Evolutionary conservation across 2,113 vertebrate species (phyloP), one percentile per base, ranked within the genome.

Genomic region (Desmodus rotundus): DNA sequence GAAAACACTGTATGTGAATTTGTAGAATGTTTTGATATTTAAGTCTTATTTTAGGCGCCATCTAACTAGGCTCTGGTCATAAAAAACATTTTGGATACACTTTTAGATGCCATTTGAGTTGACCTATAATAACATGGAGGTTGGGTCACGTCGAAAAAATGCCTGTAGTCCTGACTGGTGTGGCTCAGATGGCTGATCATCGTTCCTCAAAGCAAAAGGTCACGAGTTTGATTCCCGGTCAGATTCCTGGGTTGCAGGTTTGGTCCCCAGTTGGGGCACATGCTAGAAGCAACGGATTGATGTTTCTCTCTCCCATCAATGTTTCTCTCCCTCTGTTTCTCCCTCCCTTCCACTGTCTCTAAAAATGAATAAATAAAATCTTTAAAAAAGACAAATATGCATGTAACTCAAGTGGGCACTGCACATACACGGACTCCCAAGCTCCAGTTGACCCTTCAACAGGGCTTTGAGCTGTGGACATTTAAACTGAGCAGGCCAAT

Each of bases 71-170:
- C 14, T 85, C 4, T 63, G 87, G 47, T 83, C 17, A 54, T 88
- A 41, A 73, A 87, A 95, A 86, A 94, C 26, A 67, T 91, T 95
- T 78, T 87, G 24, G 4, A 68, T 85, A 73, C 74, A 92, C 58
- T 54, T 91, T 70, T n/a, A 72, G 24, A 43, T 87, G 17, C 20
- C 56, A 77, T 87, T 84, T 36, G 20, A 58, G 24, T 82, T 31
- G 9, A 82, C 54, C 77, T 16, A 81, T 41, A 56, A 56, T 56
- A 80, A 58, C 52, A 56, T 38, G 16, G 24, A 38, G 36, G 22
- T 56, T 81, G 54, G n/a, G 78, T 26, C 2, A 0, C 80, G 14
- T 77, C 9, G 19, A 61, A 61, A 61, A 63, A 31, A 63, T 63
- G 61, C 28, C 31, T 31, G 28, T 28, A 63, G 61, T 31, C 61